Evolutionary conservation across 1,140 invertebrate genomes (phyloP), one percentile per base, ranked within the genome.

Genomic region (Philotrypesis tridentata): DNA sequence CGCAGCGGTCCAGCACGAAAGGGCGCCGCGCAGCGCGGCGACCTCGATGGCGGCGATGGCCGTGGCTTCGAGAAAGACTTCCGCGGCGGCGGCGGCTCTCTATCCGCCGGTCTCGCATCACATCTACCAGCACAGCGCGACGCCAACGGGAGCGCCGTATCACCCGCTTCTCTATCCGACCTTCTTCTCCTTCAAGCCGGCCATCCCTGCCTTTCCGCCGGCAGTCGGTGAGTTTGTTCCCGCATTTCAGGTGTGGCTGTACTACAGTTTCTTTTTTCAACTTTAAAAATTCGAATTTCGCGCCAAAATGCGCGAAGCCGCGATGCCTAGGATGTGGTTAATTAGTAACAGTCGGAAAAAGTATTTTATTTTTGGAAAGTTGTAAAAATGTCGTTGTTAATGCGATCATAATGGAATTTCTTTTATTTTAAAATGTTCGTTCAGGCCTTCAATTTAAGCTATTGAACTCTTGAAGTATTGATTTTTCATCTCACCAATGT

Each of bases 1-100:
- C 12, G 83, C 93, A 98, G 97, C 97, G 82, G 97, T 98, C 6
- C 97, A 98, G 88, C 96, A 98, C 90, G 97, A 98, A 91, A 92
- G 97, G 84, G 96, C 97, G 17, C 96, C 96, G 0, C 91, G 97
- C 81, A 93, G 88, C 83, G 89, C 89, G 82, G 87, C 93, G 23
- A 89, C 90, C 3, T 87, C 92, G 60, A 87, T 92, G 79, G 86
- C 91, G 31, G 90, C 93, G 67, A 80, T 76, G 73, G 48, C 48
- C 0, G 60, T 78, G 67, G 48, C 40, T 2, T 72, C 82, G 82
- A 63, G 71, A 43, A 83, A 79, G 23, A 4, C 68, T 2, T 0
- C 21, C 4, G 37, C 60, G 2, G 65, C 48, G 2, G 65, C 48
- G 48, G 86, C 89, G 25, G 85, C 86, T 27, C 85, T 89, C 73